Percentiles rank a stretch among this genome's conserved stretches.
Evolutionary conservation across 37 sponge, comb jelly and placozoan species (phyloP).

Genomic region (Petrosia ficiformis): DNA sequence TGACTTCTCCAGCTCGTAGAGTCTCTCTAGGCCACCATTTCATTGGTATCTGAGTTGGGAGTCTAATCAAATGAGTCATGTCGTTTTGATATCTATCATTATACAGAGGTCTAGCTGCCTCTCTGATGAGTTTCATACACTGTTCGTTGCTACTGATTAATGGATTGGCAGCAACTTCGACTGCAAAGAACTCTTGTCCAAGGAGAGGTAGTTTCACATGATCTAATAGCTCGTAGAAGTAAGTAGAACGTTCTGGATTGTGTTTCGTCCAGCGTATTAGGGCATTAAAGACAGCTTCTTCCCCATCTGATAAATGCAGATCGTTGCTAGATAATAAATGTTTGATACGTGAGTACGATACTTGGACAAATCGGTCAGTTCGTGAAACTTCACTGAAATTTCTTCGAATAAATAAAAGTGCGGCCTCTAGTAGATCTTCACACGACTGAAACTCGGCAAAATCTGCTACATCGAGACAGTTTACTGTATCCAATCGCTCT

Average conservation of each 20-base stretch:
- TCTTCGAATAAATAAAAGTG: slow-evolving; percentile 39
- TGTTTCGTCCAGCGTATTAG: slow-evolving; percentile 74
- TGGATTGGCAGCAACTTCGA: slow-evolving; percentile 84
- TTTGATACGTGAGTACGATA: slow-evolving; percentile 58
- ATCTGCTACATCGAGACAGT: slow-evolving; percentile 79
- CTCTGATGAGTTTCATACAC: slow-evolving; percentile 80
- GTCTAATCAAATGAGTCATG: slow-evolving; percentile 67
- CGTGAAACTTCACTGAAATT: slow-evolving; percentile 73
- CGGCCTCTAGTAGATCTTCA: slow-evolving; percentile 57
- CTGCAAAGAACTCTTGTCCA: slow-evolving; percentile 82
- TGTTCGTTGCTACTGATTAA: slow-evolving; percentile 66
- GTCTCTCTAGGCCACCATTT: slow-evolving; percentile 93
- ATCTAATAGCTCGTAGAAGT: slow-evolving; percentile 69
- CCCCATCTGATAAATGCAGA: slow-evolving; percentile 67
- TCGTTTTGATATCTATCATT: slow-evolving; percentile 58
- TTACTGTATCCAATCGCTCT: slow-evolving; percentile 61
- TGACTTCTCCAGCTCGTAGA: slow-evolving; percentile 77
- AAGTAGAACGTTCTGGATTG: slow-evolving; percentile 46
- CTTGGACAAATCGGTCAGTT: slow-evolving; percentile 59
- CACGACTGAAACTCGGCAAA: slow-evolving; percentile 87
- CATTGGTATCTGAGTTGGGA: slow-evolving; percentile 82
- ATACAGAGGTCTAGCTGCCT: slow-evolving; percentile 79
- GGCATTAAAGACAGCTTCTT: slow-evolving; percentile 75
- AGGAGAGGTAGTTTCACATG: slow-evolving; percentile 81
- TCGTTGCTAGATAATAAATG: slow-evolving; percentile 70